Evolutionary conservation across 2,888 invertebrate genomes (phyloP).

Genomic region (Mantis religiosa): DNA sequence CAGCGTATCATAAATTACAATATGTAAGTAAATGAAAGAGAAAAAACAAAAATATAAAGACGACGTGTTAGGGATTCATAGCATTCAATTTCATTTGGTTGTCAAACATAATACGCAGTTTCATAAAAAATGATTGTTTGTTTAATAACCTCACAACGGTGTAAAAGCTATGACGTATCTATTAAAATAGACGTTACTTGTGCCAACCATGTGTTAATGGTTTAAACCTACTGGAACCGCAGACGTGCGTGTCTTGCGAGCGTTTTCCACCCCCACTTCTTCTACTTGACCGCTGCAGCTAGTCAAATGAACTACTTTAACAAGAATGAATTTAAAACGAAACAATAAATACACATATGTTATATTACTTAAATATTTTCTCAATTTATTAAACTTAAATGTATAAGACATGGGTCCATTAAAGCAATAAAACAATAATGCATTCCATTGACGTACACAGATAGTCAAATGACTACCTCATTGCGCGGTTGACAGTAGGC

Average conservation of each 20-base stretch:
- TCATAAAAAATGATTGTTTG: background rate
- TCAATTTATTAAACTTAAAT: background rate
- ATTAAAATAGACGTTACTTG: background rate
- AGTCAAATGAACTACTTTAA: constrained; percentile 21
- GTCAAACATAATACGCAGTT: background rate
- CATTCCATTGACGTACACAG: constrained; percentile 8
- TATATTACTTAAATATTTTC: background rate
- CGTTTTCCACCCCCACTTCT: constrained; percentile 22
- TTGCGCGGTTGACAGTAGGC: constrained; percentile 36
- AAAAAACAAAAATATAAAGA: background rate
- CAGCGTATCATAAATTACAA: no score
- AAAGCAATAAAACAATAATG: background rate
- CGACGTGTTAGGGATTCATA: background rate
- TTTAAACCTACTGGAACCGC: constrained; percentile 5
- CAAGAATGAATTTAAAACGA: background rate
- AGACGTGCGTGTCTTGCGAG: constrained; percentile 16
- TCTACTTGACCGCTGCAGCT: constrained; percentile 23
- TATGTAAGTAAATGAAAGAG: no score
- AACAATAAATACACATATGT: background rate
- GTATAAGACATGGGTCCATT: background rate
- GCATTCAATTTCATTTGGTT: background rate
- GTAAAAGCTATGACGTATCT: background rate
- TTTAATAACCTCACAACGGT: background rate
- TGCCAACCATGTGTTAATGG: constrained; percentile 2
- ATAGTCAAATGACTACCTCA: constrained; percentile 21